Conservation (phyloP, 2,888 invertebrate genomes). For the Drosophila greeni region DNA sequence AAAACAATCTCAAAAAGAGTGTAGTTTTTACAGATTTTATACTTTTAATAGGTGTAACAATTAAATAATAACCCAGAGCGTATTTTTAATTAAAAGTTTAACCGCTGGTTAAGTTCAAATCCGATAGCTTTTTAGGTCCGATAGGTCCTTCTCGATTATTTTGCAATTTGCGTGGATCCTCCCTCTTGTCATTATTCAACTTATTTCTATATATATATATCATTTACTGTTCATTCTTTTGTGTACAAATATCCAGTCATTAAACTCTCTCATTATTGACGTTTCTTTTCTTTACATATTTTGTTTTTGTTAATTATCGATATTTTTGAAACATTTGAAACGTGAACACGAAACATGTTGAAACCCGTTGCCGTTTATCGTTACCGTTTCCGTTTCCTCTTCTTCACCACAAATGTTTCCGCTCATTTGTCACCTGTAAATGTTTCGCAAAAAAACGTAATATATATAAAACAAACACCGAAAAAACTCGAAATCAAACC, state of each 20-base stretch:
- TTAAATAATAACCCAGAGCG: not conserved
- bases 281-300: slow-evolving; percentile 40
- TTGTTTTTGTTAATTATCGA: slow-evolving; percentile 37
- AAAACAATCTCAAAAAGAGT: not conserved
- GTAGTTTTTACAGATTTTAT: not conserved
- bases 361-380: slow-evolving; percentile 32
- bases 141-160: not conserved
- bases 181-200: not conserved
- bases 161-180: not conserved
- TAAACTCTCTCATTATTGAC: slow-evolving; percentile 32
- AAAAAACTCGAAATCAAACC: slow-evolving; percentile 41
- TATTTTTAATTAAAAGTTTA: not conserved
- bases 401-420: slow-evolving; percentile 28
- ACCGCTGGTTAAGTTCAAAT: not conserved
- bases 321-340: slow-evolving; percentile 33
- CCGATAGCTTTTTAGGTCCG: not conserved
- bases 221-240: slow-evolving; percentile 19
- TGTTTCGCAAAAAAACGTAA: slow-evolving; percentile 40
- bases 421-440: slow-evolving; percentile 44
- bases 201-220: not conserved
- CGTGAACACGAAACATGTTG: slow-evolving; percentile 27
- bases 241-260: slow-evolving; percentile 31
- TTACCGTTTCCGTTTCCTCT: slow-evolving; percentile 40
- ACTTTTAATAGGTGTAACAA: not conserved
- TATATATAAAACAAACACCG: slow-evolving; percentile 23